These are phyloP conservation scores for Crotalus tigris DNA, from an alignment of 2,113 vertebrate genomes.

Conservation along the genomic window DNA sequence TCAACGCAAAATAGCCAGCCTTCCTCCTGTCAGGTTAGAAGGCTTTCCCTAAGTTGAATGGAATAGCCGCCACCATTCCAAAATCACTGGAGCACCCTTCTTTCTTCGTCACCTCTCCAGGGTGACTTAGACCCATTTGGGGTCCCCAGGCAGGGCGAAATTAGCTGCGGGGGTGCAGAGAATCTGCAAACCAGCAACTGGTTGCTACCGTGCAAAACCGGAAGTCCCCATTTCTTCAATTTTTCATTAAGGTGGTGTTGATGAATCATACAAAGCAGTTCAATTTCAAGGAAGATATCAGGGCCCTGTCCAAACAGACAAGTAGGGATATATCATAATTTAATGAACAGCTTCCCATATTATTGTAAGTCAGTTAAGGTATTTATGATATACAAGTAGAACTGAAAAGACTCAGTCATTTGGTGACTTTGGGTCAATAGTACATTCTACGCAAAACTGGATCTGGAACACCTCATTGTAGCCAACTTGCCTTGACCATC, in stretches of 20 bases:
- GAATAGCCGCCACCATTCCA: too few species aligned
- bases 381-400: not conserved
- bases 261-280: not conserved
- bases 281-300: not conserved
- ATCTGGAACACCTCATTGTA: not conserved
- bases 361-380: not conserved
- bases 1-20: too few species aligned
- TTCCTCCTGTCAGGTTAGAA: too few species aligned
- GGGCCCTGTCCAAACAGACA: not conserved
- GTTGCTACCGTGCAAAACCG: too few species aligned
- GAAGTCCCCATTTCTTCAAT: not conserved
- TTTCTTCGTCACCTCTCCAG: too few species aligned
- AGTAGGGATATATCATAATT: not conserved
- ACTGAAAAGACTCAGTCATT: not conserved
- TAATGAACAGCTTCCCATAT: not conserved
- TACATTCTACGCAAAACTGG: not conserved
- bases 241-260: not conserved
- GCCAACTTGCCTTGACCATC: not conserved
- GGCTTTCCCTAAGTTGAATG: too few species aligned
- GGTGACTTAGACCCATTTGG: too few species aligned
- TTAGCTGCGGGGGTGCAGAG: too few species aligned
- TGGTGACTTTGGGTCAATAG: not conserved
- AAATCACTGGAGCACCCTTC: too few species aligned
- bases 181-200: too few species aligned
- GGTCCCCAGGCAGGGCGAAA: too few species aligned